Evolutionary conservation across 1,140 invertebrate species (phyloP).

Genomic region (Drosophila saltans): DNA sequence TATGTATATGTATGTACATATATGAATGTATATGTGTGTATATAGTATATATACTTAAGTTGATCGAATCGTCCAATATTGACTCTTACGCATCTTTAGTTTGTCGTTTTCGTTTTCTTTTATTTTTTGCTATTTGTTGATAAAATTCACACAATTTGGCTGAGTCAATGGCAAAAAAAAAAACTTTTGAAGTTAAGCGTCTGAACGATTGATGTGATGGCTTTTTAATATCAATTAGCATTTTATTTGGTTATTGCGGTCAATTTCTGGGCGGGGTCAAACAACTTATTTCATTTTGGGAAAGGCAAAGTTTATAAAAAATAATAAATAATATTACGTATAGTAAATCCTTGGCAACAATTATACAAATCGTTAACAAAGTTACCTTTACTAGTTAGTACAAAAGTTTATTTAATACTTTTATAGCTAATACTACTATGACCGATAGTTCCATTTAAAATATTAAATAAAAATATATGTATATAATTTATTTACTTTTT

Average conservation of each 20-base stretch:
- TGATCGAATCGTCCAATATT: constrained; percentile 45
- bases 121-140: constrained; percentile 47
- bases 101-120: constrained; percentile 2
- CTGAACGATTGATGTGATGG: constrained; percentile 31
- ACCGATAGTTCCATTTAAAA: too few relatives aligned
- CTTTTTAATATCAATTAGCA: constrained; percentile 67
- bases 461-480: too few relatives aligned
- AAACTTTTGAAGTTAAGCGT: constrained; percentile 34
- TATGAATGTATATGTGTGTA: too few relatives aligned
- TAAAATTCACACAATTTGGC: constrained; percentile 51
- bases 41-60: constrained; percentile 12
- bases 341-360: too few relatives aligned
- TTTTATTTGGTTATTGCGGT: constrained; percentile 52
- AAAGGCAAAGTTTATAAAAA: too few relatives aligned
- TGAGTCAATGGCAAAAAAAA: constrained; percentile 32
- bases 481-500: too few relatives aligned
- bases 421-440: too few relatives aligned
- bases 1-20: not conserved
- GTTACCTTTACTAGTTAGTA: too few relatives aligned
- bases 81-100: constrained; percentile 61
- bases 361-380: too few relatives aligned
- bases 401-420: too few relatives aligned
- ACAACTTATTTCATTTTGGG: constrained; percentile 66
- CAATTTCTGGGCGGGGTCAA: constrained; percentile 54
- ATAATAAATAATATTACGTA: too few relatives aligned